Conservation (phyloP, 2,888 invertebrate species). For the Drosophila cognata region DNA sequence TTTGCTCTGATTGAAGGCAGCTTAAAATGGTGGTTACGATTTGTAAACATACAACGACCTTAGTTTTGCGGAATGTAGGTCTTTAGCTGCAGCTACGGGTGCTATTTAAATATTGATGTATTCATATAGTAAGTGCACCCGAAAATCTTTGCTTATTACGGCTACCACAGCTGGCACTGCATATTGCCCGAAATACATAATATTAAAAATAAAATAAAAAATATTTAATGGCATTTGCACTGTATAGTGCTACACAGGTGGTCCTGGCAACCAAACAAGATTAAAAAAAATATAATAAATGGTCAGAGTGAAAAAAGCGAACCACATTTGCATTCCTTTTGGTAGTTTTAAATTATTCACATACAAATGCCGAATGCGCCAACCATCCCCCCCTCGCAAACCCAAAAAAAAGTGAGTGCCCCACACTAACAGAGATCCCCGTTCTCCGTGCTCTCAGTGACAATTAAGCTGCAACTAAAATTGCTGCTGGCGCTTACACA, state of each 20-base stretch:
- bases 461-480: conserved; percentile 79
- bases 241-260: conserved; percentile 31
- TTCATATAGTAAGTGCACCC: neutral
- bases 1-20: conserved; percentile 42
- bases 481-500: conserved; percentile 56
- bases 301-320: conserved; percentile 22
- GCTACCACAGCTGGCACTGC: conserved; percentile 12
- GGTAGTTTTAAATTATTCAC: conserved; percentile 76
- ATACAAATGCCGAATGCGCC: conserved; percentile 55
- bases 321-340: conserved; percentile 76
- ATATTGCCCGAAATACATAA: neutral
- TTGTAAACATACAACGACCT: conserved; percentile 1
- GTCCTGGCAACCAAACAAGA: conserved; percentile 4
- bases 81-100: conserved; percentile 1
- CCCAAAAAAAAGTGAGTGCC: conserved; percentile 25
- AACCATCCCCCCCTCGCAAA: neutral
- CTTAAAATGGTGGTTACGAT: neutral
- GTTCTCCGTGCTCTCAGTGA: conserved; percentile 43
- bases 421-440: neutral
- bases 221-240: conserved; percentile 39
- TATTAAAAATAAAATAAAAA: conserved; percentile 7
- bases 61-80: neutral
- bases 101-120: neutral
- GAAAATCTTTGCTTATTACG: conserved; percentile 25
- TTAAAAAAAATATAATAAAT: conserved; percentile 18